Evolutionary conservation across 2,797 vertebrate genomes (phyloP).

Genomic region (Sebastes ruberrimus): DNA sequence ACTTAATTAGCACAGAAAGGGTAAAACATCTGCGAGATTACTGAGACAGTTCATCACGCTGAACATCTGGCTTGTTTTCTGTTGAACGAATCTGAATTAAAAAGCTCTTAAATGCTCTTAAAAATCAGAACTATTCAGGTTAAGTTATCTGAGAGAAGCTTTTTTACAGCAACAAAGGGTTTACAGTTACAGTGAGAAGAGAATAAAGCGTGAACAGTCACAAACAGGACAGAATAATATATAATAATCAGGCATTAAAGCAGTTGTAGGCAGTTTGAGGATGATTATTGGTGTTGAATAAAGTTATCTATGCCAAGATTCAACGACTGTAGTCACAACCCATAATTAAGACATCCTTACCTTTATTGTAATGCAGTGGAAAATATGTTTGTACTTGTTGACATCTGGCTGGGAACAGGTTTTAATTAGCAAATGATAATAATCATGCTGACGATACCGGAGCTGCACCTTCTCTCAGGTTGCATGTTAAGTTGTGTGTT

Average conservation of each 20-base stretch:
- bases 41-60: neutral
- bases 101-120: neutral
- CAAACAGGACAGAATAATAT: neutral
- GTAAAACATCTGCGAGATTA: neutral
- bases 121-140: neutral
- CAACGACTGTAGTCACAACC: neutral
- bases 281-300: neutral
- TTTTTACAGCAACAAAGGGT: neutral
- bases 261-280: neutral
- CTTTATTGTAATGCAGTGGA: neutral
- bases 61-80: slow-evolving; percentile 15
- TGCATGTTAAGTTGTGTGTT: neutral
- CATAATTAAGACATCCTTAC: neutral
- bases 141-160: neutral
- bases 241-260: too few relatives aligned
- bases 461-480: neutral
- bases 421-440: neutral
- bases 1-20: slow-evolving; percentile 6
- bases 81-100: neutral
- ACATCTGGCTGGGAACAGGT: neutral
- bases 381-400: neutral
- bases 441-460: neutral
- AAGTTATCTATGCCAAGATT: neutral
- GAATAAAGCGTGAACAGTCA: neutral
- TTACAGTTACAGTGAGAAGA: neutral